A percentile compares a stretch with the other conserved stretches of the same genome.
These are phyloP conservation scores for Zeuzera pyrina DNA, from an alignment of 2,888 invertebrate species.

Conservation along the genomic window DNA sequence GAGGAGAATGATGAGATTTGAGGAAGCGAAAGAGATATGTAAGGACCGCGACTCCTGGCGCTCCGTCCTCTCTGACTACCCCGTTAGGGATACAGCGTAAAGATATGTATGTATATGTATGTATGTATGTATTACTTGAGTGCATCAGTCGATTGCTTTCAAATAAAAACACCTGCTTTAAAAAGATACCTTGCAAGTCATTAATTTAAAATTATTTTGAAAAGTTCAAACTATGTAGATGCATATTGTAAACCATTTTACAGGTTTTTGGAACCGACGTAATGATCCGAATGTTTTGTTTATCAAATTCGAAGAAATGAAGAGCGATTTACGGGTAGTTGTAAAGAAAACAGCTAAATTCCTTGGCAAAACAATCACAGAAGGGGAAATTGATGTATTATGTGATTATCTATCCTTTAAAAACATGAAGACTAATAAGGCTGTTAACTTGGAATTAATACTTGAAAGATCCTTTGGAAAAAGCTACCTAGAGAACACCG, in stretches of 20 bases:
- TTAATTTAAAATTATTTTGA: neutral
- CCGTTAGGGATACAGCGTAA: no score
- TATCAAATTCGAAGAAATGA: conserved; percentile 88
- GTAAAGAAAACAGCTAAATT: conserved; percentile 82
- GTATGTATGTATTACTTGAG: no score
- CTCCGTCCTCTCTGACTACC: no score
- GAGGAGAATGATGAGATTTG: no score
- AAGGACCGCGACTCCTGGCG: no score
- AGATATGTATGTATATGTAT: no score
- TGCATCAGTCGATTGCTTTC: no score
- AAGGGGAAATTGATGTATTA: conserved; percentile 78
- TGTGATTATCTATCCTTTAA: conserved; percentile 84
- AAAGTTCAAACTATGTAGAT: conserved; percentile 19
- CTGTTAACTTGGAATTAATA: conserved; percentile 81
- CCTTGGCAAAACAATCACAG: conserved; percentile 76
- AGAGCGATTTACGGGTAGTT: conserved; percentile 77
- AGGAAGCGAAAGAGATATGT: no score
- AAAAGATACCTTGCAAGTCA: no score
- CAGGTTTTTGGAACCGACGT: conserved; percentile 80
- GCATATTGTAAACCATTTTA: conserved; percentile 1
- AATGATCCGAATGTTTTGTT: conserved; percentile 82
- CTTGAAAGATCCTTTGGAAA: conserved; percentile 68
- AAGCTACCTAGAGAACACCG: conserved; percentile 58
- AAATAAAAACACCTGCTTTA: no score
- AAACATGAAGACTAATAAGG: conserved; percentile 86